Base-by-base conservation (phyloP, 2,113 vertebrate genomes). In the Centropus unirufus region DNA sequence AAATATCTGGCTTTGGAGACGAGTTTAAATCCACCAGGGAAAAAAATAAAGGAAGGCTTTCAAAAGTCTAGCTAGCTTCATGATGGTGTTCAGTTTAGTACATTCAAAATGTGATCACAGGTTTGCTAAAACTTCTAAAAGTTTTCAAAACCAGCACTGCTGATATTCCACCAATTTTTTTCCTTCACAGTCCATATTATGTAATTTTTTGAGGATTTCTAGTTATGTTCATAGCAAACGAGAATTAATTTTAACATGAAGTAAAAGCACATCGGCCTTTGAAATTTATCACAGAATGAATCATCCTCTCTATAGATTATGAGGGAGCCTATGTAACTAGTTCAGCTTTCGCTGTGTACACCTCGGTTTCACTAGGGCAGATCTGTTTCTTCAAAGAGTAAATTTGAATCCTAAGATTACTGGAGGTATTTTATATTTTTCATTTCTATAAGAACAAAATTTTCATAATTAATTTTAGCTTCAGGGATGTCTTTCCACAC, bases 1-100 rank as follows among this genome's bases (percentile, higher is more conserved):
- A 93, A 94, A 92, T 82, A 96, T 90, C 68, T 78, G 27, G 22
- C 11, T 83, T 86, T 83, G 57, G 73, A 83, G 75, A 89, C 8
- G 34, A 78, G 69, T 83, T 93, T 52, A 89, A 96, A 93, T 81
- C 42, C 70, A 86, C 23, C 11, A 44, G 14, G 42, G 14, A 6
- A 69, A 81, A 36, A 36, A 36, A 36, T 36, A 64, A 69, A 68
- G 11, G 42, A 75, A 92, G 24, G 9, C 11, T 88, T 91, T 92
- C 23, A 62, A 64, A 93, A 83, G 30, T 87, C 70, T 83, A 58
- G 36, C 49, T 62, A 73, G 29, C 19, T 83, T 69, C 83, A 54
- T 30, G 30, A 54, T 83, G 75, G 64, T 59, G 44, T 57, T 95
- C 59, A 83, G 24, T 34, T 78, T 49, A 84, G 36, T n/a, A 32